A percentile compares a stretch with the other conserved stretches of the same genome.
Conservation (phyloP, 2,113 vertebrate species). For the Macquaria australasica region DNA sequence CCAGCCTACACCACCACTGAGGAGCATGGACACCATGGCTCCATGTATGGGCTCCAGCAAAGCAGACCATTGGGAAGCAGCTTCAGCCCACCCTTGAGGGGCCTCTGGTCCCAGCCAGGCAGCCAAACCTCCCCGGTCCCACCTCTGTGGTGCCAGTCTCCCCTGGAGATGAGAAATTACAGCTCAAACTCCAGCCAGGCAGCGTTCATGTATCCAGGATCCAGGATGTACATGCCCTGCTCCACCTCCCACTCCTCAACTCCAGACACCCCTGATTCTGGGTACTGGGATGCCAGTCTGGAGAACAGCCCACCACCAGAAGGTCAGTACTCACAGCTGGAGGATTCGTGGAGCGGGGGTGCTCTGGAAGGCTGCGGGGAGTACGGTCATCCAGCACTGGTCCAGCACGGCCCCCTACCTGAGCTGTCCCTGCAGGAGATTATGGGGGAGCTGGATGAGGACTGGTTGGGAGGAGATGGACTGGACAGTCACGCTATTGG, state of each 20-base stretch:
- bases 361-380: constrained; percentile 22
- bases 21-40: constrained; percentile 53
- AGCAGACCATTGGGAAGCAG: constrained; percentile 13
- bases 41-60: constrained; percentile 56
- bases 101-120: constrained; percentile 60
- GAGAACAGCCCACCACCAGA: constrained; percentile 51
- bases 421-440: constrained; percentile 82
- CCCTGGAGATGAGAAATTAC: constrained; percentile 56
- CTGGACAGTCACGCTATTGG: constrained; percentile 13
- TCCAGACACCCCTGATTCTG: constrained; percentile 77
- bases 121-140: constrained; percentile 38
- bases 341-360: constrained; percentile 52
- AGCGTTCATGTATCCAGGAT: constrained; percentile 45
- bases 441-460: constrained; percentile 76
- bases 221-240: constrained; percentile 40
- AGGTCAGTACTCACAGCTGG: constrained; percentile 47
- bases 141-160: constrained; percentile 59
- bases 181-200: constrained; percentile 22
- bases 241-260: constrained; percentile 56
- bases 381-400: background rate
- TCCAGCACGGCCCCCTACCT: constrained; percentile 65
- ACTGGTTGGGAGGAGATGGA: constrained; percentile 71
- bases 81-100: constrained; percentile 34
- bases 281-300: constrained; percentile 70
- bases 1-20: constrained; percentile 34